Conservation (phyloP, 1,140 invertebrate genomes). For the Apis mellifera region Amel_HAv3.1 CM009931.2:6538001-6538500, state of each 20-base stretch:
- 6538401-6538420: neutral
- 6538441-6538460: constrained; percentile 43
- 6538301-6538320: neutral
- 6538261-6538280: neutral
- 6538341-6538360: neutral
- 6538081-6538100: neutral
- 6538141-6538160: neutral
- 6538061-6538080: neutral
- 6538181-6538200: neutral
- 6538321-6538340: neutral
- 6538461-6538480: constrained; percentile 41
- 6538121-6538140: neutral
- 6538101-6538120: neutral
- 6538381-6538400: neutral
- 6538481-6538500: constrained; percentile 39
- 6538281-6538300: neutral
- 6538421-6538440: constrained; percentile 53
- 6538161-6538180: neutral
- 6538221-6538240: neutral
- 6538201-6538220: neutral
- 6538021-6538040: neutral
- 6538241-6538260: neutral
- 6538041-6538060: neutral
- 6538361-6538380: neutral
- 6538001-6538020: neutral